Evolutionary conservation across 1,140 invertebrate species (phyloP).

Genomic region (Drosophila obscura): DNA sequence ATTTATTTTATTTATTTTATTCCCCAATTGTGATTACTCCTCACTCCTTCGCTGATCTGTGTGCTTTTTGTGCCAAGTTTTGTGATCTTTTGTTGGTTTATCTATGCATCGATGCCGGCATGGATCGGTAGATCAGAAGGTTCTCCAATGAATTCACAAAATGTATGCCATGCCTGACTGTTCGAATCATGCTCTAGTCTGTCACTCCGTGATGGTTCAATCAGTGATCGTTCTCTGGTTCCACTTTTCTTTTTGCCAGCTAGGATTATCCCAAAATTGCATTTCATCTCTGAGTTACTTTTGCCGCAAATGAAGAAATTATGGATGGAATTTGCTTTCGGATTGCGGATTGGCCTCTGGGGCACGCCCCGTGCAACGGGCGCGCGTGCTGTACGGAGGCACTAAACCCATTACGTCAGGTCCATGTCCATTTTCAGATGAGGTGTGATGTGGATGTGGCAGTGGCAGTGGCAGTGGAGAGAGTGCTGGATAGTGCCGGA

Average conservation of each 20-base stretch:
- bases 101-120: too few species aligned
- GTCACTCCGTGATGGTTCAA: not conserved
- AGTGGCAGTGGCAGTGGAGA: constrained; percentile 1
- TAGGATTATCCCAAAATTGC: constrained; percentile 40
- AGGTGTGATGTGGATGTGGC: constrained; percentile 5
- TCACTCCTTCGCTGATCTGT: too few species aligned
- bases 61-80: too few species aligned
- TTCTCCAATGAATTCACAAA: too few species aligned
- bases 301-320: not conserved
- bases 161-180: too few species aligned
- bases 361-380: constrained; percentile 14
- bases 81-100: too few species aligned
- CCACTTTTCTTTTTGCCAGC: not conserved
- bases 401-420: constrained; percentile 65
- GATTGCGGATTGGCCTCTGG: not conserved
- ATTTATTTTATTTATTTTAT: too few species aligned
- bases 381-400: constrained; percentile 50
- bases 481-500: not conserved
- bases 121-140: too few species aligned
- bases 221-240: not conserved
- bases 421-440: constrained; percentile 47
- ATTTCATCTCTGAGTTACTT: constrained; percentile 8
- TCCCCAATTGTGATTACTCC: too few species aligned
- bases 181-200: too few species aligned
- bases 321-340: constrained; percentile 8